These are phyloP conservation scores for Grallaria varia DNA, from an alignment of 2,113 vertebrate species.

Conservation along the genomic window DNA sequence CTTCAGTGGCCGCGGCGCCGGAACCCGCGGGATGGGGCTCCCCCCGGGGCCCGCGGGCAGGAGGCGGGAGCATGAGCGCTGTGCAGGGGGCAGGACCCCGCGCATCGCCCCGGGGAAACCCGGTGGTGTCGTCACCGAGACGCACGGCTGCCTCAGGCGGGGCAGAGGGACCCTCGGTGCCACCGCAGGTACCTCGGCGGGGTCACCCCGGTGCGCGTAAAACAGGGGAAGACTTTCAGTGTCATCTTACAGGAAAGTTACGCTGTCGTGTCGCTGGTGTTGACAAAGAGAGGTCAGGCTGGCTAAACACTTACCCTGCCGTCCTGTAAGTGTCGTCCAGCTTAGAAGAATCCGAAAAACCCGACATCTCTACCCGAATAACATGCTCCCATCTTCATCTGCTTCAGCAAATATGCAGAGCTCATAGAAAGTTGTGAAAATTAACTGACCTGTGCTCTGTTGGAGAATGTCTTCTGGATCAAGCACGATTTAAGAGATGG, in stretches of 20 bases:
- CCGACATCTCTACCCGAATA: rapidly evolving
- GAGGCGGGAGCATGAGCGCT: too few relatives aligned
- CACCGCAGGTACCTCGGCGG: rapidly evolving
- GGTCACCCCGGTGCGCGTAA: too few relatives aligned
- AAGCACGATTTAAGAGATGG: rapidly evolving
- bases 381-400: rapidly evolving
- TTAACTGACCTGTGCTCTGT: rapidly evolving
- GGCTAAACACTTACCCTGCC: too few relatives aligned
- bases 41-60: not conserved
- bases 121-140: not conserved
- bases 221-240: rapidly evolving
- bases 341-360: too few relatives aligned
- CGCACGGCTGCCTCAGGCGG: not conserved
- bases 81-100: too few relatives aligned
- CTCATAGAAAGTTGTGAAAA: rapidly evolving
- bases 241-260: rapidly evolving
- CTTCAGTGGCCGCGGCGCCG: too few relatives aligned
- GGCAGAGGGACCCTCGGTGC: too few relatives aligned
- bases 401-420: not conserved
- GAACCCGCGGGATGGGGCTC: rapidly evolving
- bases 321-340: too few relatives aligned
- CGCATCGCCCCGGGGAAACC: not conserved
- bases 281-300: too few relatives aligned
- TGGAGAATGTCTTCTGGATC: not conserved
- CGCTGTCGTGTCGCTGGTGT: rapidly evolving